A percentile compares a stretch with the other conserved stretches of the same genome.
Evolutionary conservation across 1,140 invertebrate genomes (phyloP).

Genomic region (Latrodectus geometricus): DNA sequence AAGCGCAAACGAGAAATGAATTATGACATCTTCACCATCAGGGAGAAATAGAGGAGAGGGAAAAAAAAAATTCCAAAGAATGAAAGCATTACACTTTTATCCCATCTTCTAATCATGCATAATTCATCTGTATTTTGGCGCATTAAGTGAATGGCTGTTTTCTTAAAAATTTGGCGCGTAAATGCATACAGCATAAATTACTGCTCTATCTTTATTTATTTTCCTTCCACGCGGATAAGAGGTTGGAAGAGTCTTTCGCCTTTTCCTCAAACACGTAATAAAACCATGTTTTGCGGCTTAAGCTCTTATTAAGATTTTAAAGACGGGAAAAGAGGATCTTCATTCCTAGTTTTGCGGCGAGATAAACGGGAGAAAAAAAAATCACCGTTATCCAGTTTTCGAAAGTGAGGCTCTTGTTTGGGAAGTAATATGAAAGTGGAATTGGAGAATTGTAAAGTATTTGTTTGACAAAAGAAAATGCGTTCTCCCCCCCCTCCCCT

Average conservation of each 20-base stretch:
- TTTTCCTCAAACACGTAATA: slow-evolving; percentile 56
- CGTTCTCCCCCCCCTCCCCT: too few species aligned
- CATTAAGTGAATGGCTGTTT: slow-evolving; percentile 52
- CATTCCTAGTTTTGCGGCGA: too few species aligned
- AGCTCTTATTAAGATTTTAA: slow-evolving; percentile 51
- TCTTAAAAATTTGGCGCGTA: background rate
- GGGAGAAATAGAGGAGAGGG: too few species aligned
- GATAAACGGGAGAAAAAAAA: too few species aligned
- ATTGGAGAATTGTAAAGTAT: too few species aligned
- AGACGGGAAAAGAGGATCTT: too few species aligned
- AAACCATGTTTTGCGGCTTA: slow-evolving; percentile 54
- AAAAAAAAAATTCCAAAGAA: too few species aligned
- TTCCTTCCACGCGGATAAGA: background rate
- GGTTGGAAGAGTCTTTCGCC: background rate
- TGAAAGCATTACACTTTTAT: slow-evolving; percentile 55
- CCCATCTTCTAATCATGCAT: slow-evolving; percentile 42
- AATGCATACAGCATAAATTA: slow-evolving; percentile 55
- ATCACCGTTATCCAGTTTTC: too few species aligned
- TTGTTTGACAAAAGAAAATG: too few species aligned
- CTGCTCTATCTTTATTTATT: slow-evolving; percentile 57
- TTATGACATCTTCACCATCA: slow-evolving; percentile 27
- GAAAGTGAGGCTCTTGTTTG: too few species aligned
- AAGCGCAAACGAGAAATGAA: slow-evolving; percentile 35
- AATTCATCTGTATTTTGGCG: slow-evolving; percentile 55
- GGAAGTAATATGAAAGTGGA: too few species aligned